Base-by-base conservation (phyloP, 1,140 invertebrate genomes). In the Colletes latitarsis region DNA sequence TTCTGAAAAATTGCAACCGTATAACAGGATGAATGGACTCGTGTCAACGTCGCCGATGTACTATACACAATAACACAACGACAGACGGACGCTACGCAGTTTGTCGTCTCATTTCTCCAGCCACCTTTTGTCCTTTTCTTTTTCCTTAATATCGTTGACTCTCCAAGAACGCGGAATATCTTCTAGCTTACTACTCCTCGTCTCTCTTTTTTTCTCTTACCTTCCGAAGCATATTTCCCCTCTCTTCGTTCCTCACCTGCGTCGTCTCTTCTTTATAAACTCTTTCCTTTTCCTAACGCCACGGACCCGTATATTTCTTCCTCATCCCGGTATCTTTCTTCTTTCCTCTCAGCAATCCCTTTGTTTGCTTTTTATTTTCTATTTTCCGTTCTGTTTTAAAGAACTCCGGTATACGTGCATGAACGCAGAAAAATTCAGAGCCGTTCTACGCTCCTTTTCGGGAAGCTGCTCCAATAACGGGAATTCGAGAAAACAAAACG, bases 141-240 rank as follows among this genome's bases (percentile, higher is more conserved):
- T 55, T 77, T 30, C 72, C 83, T 82, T 84, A 87, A 84, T 88
- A 88, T 88, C 81, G 80, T 88, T 85, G 81, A 84, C 80, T 88
- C 55, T 78, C 70, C 66, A 68, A 67, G 62, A 82, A 71, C 60
- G 64, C 79, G 30, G 62, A 62, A 55, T 77, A 74, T 21, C 64
- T 81, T 49, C 71, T 58, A 66, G 52, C 70, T 73, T 39, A 63
- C 69, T 21, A 55, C 82, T 52, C 55, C 49, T 19, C 49, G 49
- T 30, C 52, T 69, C 60, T 52, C 41, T 66, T 53, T 74, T 46
- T 53, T 14, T 46, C 62, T 67, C 76, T 66, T 15, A 43, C 43
- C 70, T 39, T 72, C 49, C 14, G 55, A 66, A 75, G 41, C 58
- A 19, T 43, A 15, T 17, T 71, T 66, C 21, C 21, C 46, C 39